Evolutionary conservation across 2,113 vertebrate species (phyloP).

Genomic region (Puntigrus tetrazona): DNA sequence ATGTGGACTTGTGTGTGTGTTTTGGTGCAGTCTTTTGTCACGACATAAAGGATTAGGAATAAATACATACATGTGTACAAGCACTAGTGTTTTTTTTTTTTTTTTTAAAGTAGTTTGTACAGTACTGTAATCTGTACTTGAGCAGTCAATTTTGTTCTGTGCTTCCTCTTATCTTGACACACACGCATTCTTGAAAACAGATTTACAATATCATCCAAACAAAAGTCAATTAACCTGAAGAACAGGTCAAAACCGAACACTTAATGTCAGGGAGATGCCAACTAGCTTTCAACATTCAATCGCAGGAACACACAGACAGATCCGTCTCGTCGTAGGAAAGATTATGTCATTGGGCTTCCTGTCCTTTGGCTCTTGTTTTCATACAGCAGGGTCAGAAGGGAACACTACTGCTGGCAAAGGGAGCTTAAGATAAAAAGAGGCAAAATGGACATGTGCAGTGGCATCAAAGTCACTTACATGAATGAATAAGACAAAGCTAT

Average conservation of each 20-base stretch:
- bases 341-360: neutral
- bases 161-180: neutral
- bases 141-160: neutral
- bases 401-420: neutral
- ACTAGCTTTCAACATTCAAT: neutral
- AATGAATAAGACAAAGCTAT: neutral
- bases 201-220: neutral
- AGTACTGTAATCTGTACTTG: neutral
- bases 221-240: neutral
- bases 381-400: neutral
- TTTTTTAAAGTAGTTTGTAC: no score
- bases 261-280: neutral
- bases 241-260: neutral
- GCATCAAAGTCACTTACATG: neutral
- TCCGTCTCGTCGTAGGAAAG: neutral
- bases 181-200: neutral
- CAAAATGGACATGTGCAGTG: neutral
- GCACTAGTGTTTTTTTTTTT: no score
- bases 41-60: neutral
- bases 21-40: neutral
- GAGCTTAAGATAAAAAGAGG: neutral
- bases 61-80: no score
- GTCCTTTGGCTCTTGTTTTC: neutral
- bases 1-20: neutral
- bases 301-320: neutral